phyloP scores from a whole-genome alignment of 2,888 invertebrate genomes.

The Coleophora deauratella region DNA sequence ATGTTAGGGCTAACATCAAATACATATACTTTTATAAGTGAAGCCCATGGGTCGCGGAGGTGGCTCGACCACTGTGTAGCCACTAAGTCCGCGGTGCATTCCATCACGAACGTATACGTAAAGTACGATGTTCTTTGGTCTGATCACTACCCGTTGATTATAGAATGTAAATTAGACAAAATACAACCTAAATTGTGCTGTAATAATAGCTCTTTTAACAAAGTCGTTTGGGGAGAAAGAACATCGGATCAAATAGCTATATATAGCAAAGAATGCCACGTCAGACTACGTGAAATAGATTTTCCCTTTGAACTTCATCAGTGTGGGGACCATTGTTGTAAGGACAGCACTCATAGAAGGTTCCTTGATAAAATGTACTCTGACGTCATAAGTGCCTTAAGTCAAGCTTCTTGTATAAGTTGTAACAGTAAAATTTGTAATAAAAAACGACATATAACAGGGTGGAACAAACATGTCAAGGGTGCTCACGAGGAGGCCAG shows the following conservation, averaged over 20 bases:
- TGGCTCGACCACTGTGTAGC: conserved; percentile 7
- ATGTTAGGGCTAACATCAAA: conserved; percentile 2
- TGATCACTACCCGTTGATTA: neutral
- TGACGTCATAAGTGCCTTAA: no score
- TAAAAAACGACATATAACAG: no score
- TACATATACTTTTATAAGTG: conserved; percentile 2
- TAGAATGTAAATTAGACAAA: neutral
- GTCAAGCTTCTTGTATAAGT: no score
- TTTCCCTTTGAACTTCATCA: neutral
- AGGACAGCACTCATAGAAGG: no score
- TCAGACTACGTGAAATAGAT: neutral
- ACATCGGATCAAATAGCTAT: neutral
- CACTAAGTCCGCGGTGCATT: neutral
- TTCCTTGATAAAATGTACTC: no score
- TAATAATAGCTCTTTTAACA: neutral
- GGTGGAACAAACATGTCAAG: neutral
- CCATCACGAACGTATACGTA: neutral
- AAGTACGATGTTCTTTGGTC: neutral
- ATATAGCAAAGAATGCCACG: neutral
- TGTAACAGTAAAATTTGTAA: no score
- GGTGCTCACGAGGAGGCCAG: neutral
- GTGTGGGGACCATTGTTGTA: neutral
- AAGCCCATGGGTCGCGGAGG: no score
- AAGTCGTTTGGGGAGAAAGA: neutral
- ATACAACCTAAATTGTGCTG: neutral